These are phyloP conservation scores for Volucella inanis DNA, from an alignment of 2,888 invertebrate genomes.

Conservation along the genomic window DNA sequence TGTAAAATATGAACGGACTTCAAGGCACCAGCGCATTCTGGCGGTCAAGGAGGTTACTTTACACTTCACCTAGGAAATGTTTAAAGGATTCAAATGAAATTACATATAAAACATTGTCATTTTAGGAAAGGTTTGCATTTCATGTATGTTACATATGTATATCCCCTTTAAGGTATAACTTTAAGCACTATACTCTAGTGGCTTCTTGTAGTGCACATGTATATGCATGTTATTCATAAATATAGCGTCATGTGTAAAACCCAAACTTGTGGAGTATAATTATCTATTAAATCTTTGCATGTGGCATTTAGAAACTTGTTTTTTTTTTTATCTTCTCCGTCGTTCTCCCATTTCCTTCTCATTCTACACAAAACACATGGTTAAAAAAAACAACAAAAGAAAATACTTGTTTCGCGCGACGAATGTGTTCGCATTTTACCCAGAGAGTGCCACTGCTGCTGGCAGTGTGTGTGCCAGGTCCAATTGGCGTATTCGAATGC, in stretches of 20 bases:
- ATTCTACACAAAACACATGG: slow-evolving; percentile 71
- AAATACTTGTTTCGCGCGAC: slow-evolving; percentile 37
- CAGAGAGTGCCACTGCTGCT: neutral
- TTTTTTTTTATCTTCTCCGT: slow-evolving; percentile 37
- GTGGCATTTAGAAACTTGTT: slow-evolving; percentile 68
- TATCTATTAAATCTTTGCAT: slow-evolving; percentile 73
- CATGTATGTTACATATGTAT: slow-evolving; percentile 11
- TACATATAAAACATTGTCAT: too few species aligned
- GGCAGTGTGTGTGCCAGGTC: slow-evolving; percentile 12
- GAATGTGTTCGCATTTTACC: neutral
- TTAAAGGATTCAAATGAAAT: too few species aligned
- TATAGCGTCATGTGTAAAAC: slow-evolving; percentile 61
- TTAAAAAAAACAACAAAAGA: slow-evolving; percentile 11
- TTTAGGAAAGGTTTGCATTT: too few species aligned
- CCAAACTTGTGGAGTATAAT: slow-evolving; percentile 68
- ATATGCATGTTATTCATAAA: slow-evolving; percentile 45
- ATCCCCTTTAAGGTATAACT: slow-evolving; percentile 6
- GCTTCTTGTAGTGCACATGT: slow-evolving; percentile 7
- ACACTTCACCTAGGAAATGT: too few species aligned
- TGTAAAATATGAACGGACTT: too few species aligned
- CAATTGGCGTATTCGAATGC: slow-evolving; percentile 32
- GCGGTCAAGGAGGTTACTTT: too few species aligned
- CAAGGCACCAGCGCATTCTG: too few species aligned
- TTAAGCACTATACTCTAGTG: neutral
- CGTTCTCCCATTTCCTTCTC: slow-evolving; percentile 47